Conservation (phyloP, 2,113 vertebrate genomes). For the Periophthalmus modestus region DNA sequence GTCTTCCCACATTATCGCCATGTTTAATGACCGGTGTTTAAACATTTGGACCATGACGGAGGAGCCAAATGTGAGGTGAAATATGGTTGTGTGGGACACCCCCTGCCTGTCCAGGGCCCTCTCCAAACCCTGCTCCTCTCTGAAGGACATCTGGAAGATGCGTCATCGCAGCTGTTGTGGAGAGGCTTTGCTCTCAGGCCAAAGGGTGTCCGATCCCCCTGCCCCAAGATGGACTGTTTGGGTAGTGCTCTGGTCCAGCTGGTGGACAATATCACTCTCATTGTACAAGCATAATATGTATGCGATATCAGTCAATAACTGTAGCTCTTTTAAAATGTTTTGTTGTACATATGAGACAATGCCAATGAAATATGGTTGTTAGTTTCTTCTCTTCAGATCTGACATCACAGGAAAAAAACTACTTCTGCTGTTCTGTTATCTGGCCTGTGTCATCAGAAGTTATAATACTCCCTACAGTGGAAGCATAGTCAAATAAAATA, state of each 20-base stretch:
- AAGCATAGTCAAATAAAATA: too few species aligned
- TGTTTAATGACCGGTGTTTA: constrained; percentile 51
- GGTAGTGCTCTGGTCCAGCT: constrained; percentile 63
- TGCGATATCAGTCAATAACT: background rate
- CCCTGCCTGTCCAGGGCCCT: constrained; percentile 18
- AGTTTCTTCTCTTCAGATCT: too few species aligned
- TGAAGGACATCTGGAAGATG: constrained; percentile 75
- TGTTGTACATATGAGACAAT: background rate
- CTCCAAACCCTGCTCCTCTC: constrained; percentile 40
- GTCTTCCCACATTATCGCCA: constrained; percentile 52
- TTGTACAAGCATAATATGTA: constrained; percentile 23
- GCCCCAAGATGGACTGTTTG: constrained; percentile 55
- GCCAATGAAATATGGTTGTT: background rate
- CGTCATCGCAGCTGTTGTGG: constrained; percentile 76
- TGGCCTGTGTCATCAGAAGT: too few species aligned
- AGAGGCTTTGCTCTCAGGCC: constrained; percentile 68
- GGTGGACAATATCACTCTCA: constrained; percentile 54
- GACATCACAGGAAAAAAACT: too few species aligned
- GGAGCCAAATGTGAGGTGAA: constrained; percentile 50
- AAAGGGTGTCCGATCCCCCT: constrained; percentile 67
- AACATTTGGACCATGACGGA: constrained; percentile 43
- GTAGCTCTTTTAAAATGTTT: background rate
- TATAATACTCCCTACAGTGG: too few species aligned
- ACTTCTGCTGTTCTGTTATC: too few species aligned
- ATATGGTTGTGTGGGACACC: constrained; percentile 48